These are phyloP conservation scores for Desmodus rotundus DNA, from an alignment of 2,113 vertebrate genomes.

Conservation along the genomic window DNA sequence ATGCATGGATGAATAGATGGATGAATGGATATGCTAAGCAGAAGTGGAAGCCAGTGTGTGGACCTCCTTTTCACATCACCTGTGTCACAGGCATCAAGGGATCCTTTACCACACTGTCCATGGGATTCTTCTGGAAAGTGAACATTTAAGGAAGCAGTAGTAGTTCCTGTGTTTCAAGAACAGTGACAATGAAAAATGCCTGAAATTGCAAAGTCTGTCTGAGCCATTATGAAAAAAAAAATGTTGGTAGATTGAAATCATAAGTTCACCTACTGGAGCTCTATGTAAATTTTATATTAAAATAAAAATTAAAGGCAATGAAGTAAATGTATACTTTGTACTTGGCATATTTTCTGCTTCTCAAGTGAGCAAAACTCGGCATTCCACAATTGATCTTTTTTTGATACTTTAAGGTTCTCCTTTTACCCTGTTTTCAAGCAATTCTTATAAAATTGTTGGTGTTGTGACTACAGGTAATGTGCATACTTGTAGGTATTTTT, in stretches of 20 bases:
- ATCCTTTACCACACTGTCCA: accelerated
- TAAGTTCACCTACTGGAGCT: background rate
- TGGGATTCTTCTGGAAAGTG: background rate
- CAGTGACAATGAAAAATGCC: background rate
- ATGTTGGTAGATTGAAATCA: background rate
- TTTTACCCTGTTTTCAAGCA: background rate
- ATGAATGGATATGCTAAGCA: background rate
- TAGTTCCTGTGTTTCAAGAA: background rate
- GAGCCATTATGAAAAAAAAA: background rate
- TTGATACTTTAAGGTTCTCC: background rate
- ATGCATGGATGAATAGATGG: background rate
- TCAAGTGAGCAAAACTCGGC: background rate
- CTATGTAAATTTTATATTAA: background rate
- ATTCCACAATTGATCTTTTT: background rate
- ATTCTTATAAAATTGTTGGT: background rate
- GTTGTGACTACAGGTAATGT: background rate
- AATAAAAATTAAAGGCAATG: background rate
- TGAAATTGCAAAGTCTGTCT: background rate
- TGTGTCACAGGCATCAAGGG: background rate
- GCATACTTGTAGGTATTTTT: background rate
- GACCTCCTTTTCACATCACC: too few species aligned
- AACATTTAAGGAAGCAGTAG: background rate
- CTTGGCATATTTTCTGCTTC: background rate
- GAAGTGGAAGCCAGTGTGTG: accelerated
- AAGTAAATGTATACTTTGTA: background rate